phyloP scores from a whole-genome alignment of 2,113 vertebrate species.

The Catharus minimus region DNA sequence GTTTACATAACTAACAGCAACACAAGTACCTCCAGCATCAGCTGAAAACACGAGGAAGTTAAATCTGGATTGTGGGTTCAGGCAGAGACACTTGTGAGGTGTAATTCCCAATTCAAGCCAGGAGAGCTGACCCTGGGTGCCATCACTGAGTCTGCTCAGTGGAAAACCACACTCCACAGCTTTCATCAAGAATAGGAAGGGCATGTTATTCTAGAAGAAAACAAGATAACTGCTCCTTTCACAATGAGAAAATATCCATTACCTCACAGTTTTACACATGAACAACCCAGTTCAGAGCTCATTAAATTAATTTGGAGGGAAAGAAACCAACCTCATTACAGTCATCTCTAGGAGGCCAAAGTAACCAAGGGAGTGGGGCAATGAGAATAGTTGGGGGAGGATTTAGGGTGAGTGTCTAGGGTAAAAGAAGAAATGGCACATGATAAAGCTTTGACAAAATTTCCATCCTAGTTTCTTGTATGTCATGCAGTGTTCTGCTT shows the following conservation, averaged over 20 bases:
- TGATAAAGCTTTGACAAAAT: neutral
- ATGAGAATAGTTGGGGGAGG: rapidly evolving
- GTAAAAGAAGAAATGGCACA: neutral
- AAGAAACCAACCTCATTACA: neutral
- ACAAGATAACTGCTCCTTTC: neutral
- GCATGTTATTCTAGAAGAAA: neutral
- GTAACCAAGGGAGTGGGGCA: neutral
- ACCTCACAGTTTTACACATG: neutral
- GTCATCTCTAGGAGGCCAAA: neutral
- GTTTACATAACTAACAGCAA: neutral
- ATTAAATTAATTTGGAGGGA: neutral
- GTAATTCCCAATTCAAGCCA: neutral
- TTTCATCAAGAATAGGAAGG: neutral
- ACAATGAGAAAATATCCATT: neutral
- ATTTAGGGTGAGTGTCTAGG: too few relatives aligned
- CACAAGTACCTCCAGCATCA: neutral
- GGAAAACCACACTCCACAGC: neutral
- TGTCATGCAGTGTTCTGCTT: neutral
- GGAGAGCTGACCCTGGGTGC: neutral
- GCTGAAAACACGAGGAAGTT: neutral
- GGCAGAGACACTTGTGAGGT: neutral
- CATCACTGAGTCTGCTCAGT: neutral
- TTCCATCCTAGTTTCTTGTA: neutral
- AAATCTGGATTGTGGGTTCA: neutral
- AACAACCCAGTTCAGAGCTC: neutral